Conservation (phyloP, 23 tunicate genomes). For the Trididemnum nubilum region DNA sequence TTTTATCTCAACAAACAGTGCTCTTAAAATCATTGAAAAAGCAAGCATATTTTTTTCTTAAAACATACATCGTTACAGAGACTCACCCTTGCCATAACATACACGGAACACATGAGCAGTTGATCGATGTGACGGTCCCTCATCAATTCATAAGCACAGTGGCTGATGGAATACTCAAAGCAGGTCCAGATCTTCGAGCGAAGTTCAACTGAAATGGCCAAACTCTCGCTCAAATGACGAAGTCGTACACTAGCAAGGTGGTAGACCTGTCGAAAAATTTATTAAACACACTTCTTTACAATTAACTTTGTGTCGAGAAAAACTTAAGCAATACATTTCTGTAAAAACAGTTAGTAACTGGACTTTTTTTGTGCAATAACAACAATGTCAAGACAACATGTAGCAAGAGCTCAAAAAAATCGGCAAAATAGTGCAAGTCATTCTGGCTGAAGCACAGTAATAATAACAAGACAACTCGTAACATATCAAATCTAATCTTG, state of each 20-base stretch:
- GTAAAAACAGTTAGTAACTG: too few relatives aligned
- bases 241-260: conserved; percentile 82
- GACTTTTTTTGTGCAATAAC: neutral
- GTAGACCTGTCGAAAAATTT: conserved; percentile 52
- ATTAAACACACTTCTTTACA: neutral
- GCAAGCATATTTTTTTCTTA: too few relatives aligned
- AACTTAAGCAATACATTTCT: too few relatives aligned
- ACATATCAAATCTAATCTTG: too few relatives aligned
- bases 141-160: conserved; percentile 44
- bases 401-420: too few relatives aligned
- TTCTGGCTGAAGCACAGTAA: too few relatives aligned
- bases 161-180: conserved; percentile 66
- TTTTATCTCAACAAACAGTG: too few relatives aligned
- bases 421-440: too few relatives aligned
- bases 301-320: neutral
- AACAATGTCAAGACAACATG: neutral
- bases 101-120: conserved; percentile 91
- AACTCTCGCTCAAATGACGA: conserved; percentile 64
- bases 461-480: too few relatives aligned
- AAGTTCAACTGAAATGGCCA: conserved; percentile 52
- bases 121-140: conserved; percentile 91
- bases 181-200: conserved; percentile 86
- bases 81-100: conserved; percentile 82
- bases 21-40: too few relatives aligned
- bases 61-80: too few relatives aligned